Base-by-base conservation (phyloP, 2,888 invertebrate species). In the Tetheella fluctuosa region DNA sequence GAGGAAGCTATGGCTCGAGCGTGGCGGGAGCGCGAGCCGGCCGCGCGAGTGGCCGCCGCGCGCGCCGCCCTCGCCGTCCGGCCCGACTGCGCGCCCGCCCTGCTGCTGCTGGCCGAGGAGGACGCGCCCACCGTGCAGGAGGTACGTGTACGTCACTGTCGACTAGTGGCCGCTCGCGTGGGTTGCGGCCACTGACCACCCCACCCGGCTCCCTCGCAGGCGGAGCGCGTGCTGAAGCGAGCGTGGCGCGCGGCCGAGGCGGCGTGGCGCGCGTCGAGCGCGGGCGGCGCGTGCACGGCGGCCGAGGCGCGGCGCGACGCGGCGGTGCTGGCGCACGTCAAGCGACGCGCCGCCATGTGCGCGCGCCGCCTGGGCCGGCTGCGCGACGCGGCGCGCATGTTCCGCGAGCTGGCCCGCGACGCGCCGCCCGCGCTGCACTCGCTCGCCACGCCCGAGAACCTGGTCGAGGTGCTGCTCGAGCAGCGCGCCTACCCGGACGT, bases 161-260 rank as follows among this genome's bases (percentile, higher is more conserved):
- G 25, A n/a, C 8, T 7, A 20, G 39, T 23, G 37, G 2, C 15
- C 23, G 48, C 42, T 59, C 58, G n/a, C n/a, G n/a, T n/a, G n/a
- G n/a, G n/a, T n/a, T n/a, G n/a, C n/a, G n/a, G n/a, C n/a, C n/a
- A n/a, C n/a, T n/a, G n/a, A n/a, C n/a, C n/a, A 58, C 60, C 42
- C 62, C 57, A 23, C 57, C 48, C 59, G 13, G 13, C 57, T 54
- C 54, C 52, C 13, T 17, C 30, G 64, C 65, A 79, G 81, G 88
- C 88, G 54, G 88, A 88, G 72, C 77, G 86, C 62, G 75, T 85
- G 68, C 71, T 88, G 71, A 77, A 82, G 57, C 97, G 98, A 58
- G 99, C 99, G n/a, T 98, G 98, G 98, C 94, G 99, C 68, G 98
- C 98, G 90, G 94, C 99, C 57, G 98, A 98, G 93, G 97, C 98